Evolutionary conservation across 2,888 invertebrate species (phyloP), one percentile per base, ranked within the genome.

Genomic region (Rhopalosiphum nymphaeae): DNA sequence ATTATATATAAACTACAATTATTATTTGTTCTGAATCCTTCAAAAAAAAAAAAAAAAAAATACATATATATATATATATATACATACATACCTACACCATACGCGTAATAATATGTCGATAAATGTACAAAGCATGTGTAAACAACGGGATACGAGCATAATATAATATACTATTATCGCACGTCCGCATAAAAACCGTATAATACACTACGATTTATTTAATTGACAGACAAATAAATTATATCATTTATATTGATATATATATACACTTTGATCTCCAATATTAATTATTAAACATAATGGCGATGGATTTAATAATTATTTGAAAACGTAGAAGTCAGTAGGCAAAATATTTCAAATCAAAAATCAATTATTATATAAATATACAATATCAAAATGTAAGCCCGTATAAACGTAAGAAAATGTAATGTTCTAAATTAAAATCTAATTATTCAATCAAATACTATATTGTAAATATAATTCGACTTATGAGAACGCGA

Each of bases 21-120:
- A 49, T 78, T 36, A 21, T 67, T 67, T 67, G n/a, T 78, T 21
- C 78, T 78, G 36, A 36, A 78, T 78, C 44, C 44, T 87, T 87
- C 85, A 44, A 85, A 87, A 87, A 49, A 87, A 46, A 46, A 84
- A 44, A 85, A 87, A 87, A 49, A 87, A 46, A 46, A 84, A 57
- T 57, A 56, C 44, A 16, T 13, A 46, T 44, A 29, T 44, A 78
- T 9, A 21, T 78, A 78, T 36, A 57, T 57, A 56, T 57, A 16
- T 13, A 29, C 29, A 29, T 44, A 78, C 21, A 36, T 78, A 78
- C 36, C 11, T 21, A 67, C 9, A 7, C n/a, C n/a, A 78, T 57
- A 44, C 29, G 46, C 16, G 36, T 78, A 78, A 67, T 21, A 42
- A n/a, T 88, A 53, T 44, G 36, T 42, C 89, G n/a, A 89, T 89